Conservation (phyloP, 2,113 vertebrate genomes). For the Ginglymostoma cirratum region DNA sequence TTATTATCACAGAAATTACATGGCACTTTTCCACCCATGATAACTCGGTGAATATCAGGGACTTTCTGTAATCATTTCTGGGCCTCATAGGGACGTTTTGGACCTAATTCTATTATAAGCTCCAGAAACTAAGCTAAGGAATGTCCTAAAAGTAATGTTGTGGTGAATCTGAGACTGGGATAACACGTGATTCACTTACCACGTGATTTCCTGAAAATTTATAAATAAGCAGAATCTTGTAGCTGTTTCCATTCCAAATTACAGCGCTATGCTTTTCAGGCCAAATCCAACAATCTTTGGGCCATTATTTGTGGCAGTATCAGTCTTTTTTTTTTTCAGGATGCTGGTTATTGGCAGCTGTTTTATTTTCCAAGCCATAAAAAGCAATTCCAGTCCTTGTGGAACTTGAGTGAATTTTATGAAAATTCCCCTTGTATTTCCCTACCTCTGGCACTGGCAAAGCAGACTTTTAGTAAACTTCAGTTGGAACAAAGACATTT, state of each 20-base stretch:
- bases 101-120: not conserved
- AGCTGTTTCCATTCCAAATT: not conserved
- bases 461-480: not conserved
- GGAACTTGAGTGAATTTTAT: not conserved
- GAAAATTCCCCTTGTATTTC: not conserved
- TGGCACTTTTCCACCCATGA: not conserved
- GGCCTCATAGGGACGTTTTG: not conserved
- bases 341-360: not conserved
- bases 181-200: not conserved
- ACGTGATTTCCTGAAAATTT: not conserved
- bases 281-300: not conserved
- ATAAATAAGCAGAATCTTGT: not conserved
- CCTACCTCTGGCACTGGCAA: not conserved
- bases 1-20: not conserved
- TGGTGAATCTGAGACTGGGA: not conserved
- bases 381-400: not conserved
- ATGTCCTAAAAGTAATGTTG: not conserved
- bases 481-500: not conserved
- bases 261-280: not conserved
- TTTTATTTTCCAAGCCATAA: not conserved
- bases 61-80: not conserved
- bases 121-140: not conserved
- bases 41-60: not conserved
- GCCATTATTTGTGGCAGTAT: not conserved
- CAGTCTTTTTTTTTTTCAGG: not conserved